phyloP scores from a whole-genome alignment of 2,797 vertebrate species.

The Phaenicophaeus curvirostris region DNA sequence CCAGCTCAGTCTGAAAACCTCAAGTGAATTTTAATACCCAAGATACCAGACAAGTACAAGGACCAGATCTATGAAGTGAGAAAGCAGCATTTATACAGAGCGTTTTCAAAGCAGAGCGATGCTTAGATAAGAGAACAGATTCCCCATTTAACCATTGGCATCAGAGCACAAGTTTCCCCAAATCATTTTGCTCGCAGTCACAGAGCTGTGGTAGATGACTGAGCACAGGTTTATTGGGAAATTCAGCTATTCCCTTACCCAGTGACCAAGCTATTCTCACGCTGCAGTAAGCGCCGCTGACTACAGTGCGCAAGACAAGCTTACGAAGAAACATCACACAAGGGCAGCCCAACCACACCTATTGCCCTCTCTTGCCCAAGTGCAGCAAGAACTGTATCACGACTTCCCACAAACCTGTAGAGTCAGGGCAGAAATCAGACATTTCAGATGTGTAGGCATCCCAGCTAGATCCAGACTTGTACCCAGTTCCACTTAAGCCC shows the following conservation, averaged over 20 bases:
- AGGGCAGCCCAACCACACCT: neutral
- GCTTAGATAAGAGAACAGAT: neutral
- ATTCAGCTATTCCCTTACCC: neutral
- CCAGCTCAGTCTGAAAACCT: neutral
- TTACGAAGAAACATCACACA: neutral
- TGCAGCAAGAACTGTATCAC: neutral
- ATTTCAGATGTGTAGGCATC: neutral
- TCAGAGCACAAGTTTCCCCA: neutral
- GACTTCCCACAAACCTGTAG: neutral
- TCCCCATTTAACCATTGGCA: neutral
- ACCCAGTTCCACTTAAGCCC: neutral
- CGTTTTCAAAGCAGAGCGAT: neutral
- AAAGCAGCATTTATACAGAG: neutral
- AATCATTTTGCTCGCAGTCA: neutral
- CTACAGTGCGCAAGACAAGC: neutral
- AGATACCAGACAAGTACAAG: neutral
- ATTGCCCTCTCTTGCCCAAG: neutral
- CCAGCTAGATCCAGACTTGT: neutral
- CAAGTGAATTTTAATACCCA: neutral
- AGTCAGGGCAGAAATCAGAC: neutral
- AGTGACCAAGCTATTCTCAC: neutral
- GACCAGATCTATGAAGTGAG: neutral
- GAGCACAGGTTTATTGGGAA: neutral
- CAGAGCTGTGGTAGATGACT: neutral
- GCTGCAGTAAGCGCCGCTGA: neutral